Evolutionary conservation across 2,797 vertebrate genomes (phyloP).

Genomic region (Spondyliosoma cantharus): DNA sequence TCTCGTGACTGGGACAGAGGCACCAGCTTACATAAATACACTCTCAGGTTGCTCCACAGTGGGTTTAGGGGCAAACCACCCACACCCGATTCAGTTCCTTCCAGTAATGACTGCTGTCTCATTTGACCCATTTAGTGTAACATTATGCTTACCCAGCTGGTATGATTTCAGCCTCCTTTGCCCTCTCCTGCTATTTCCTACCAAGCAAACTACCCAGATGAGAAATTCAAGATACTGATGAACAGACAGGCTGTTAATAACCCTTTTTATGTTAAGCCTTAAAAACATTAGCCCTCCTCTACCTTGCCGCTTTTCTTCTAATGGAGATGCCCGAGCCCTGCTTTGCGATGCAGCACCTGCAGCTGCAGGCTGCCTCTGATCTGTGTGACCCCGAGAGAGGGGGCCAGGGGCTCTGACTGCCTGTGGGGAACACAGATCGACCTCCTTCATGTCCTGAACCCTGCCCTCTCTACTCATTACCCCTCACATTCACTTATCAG

Average conservation of each 20-base stretch:
- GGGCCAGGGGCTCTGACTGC: constrained; percentile 56
- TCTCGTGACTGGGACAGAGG: constrained; percentile 51
- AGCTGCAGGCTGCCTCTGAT: constrained; percentile 69
- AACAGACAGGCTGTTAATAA: constrained; percentile 65
- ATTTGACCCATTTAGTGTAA: constrained; percentile 78
- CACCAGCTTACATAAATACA: constrained; percentile 62
- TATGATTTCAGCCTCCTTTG: constrained; percentile 64
- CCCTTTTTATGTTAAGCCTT: constrained; percentile 61
- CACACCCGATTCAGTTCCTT: constrained; percentile 67
- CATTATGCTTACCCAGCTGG: constrained; percentile 79
- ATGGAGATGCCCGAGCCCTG: constrained; percentile 46
- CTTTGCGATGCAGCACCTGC: constrained; percentile 68
- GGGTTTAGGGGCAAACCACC: constrained; percentile 67
- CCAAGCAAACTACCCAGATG: constrained; percentile 70
- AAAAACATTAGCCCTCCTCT: constrained; percentile 57
- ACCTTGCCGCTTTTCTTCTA: constrained; percentile 43
- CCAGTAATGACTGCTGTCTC: constrained; percentile 77
- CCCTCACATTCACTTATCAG: constrained; percentile 68
- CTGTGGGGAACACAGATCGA: constrained; percentile 77
- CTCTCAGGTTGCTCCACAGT: constrained; percentile 66
- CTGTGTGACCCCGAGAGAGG: constrained; percentile 66
- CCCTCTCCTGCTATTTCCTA: constrained; percentile 64
- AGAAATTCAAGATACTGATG: constrained; percentile 73
- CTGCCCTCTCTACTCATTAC: constrained; percentile 77
- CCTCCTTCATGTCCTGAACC: constrained; percentile 74